Evolutionary conservation across 1,140 invertebrate genomes (phyloP).

Genomic region (Stenopsyche tienmushanensis): DNA sequence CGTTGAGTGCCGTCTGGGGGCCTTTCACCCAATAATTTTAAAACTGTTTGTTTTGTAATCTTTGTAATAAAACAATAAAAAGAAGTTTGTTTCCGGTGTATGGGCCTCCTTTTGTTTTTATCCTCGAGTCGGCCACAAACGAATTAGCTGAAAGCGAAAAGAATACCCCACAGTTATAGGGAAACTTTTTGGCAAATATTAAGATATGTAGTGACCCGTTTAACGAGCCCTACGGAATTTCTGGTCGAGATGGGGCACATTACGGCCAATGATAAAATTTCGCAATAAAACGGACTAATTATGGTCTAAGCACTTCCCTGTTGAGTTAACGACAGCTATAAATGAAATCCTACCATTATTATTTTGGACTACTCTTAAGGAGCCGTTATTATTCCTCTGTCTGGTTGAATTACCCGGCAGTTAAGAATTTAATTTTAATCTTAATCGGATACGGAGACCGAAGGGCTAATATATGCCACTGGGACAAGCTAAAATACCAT

Average conservation of each 20-base stretch:
- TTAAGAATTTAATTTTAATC: neutral
- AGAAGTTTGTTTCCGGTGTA: neutral
- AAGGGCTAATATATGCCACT: too few relatives aligned
- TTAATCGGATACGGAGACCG: too few relatives aligned
- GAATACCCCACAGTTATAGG: too few relatives aligned
- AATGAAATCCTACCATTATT: conserved; percentile 18
- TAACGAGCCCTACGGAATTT: neutral
- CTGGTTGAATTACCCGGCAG: neutral
- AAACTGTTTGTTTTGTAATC: neutral
- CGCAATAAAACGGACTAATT: conserved; percentile 16
- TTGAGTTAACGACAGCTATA: conserved; percentile 15
- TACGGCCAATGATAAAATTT: conserved; percentile 20
- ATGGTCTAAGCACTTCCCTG: neutral
- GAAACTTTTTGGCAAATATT: too few relatives aligned
- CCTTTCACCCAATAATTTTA: too few relatives aligned
- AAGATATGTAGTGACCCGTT: neutral
- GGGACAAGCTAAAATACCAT: too few relatives aligned
- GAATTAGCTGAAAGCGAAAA: neutral
- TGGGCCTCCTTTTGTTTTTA: neutral
- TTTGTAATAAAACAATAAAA: neutral
- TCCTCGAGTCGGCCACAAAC: neutral
- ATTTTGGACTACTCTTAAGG: neutral
- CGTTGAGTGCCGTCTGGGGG: too few relatives aligned
- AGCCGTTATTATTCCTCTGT: neutral
- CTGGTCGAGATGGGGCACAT: too few relatives aligned